Evolutionary conservation across 2,113 vertebrate species (phyloP).

Genomic region (Coptodon bakossiorum): DNA sequence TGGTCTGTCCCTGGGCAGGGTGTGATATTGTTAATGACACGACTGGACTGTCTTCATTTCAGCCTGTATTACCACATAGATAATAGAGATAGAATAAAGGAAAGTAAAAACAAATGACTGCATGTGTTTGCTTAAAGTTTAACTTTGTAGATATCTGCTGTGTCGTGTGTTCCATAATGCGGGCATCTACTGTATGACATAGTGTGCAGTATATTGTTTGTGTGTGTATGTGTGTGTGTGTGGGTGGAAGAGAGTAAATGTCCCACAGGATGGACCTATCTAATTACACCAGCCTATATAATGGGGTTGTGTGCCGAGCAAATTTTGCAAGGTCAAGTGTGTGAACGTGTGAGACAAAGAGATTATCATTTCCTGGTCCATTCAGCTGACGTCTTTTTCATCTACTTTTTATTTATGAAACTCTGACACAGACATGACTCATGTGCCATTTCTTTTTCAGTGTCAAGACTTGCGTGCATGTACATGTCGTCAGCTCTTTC

Average conservation of each 20-base stretch:
- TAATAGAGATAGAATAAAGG: background rate
- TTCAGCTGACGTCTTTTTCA: background rate
- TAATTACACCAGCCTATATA: background rate
- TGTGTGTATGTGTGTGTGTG: background rate
- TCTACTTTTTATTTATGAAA: background rate
- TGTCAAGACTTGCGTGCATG: background rate
- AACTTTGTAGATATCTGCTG: background rate
- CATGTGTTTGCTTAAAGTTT: background rate
- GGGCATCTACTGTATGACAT: background rate
- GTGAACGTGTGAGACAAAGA: background rate
- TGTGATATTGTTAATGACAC: background rate
- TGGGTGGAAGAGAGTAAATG: background rate
- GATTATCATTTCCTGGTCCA: background rate
- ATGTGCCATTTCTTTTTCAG: background rate
- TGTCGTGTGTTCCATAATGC: background rate
- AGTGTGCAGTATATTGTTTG: background rate
- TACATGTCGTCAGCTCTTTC: background rate
- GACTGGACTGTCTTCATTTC: background rate
- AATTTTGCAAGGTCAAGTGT: background rate
- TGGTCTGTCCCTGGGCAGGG: rapidly evolving
- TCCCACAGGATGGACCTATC: background rate
- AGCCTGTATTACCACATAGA: background rate
- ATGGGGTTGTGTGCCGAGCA: background rate
- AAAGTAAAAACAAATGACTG: background rate
- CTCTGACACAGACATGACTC: background rate